These are phyloP conservation scores for Myotis vivesi DNA, from an alignment of 2,797 vertebrate species.

Conservation along the genomic window DNA sequence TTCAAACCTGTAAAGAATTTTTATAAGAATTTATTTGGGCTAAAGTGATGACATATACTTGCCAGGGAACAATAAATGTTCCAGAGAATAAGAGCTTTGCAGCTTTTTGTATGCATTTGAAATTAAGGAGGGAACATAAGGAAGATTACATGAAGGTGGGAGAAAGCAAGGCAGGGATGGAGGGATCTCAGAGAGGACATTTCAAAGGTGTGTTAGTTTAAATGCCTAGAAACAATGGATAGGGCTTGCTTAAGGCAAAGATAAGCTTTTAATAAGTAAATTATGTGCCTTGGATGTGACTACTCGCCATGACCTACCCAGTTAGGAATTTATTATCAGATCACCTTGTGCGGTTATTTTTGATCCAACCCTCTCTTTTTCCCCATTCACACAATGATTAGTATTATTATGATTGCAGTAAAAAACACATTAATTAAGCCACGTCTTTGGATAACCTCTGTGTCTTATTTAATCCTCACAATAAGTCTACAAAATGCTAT, in stretches of 20 bases:
- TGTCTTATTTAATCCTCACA: constrained; percentile 27
- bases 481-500: neutral
- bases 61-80: neutral
- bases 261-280: neutral
- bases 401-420: neutral
- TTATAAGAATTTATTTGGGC: neutral
- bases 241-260: neutral
- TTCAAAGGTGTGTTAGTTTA: neutral
- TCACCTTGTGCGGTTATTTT: neutral
- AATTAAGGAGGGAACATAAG: neutral
- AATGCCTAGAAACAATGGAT: neutral
- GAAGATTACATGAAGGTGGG: neutral
- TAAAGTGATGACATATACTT: neutral
- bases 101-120: neutral
- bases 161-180: neutral
- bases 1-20: neutral
- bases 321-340: neutral
- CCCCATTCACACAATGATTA: neutral
- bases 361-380: neutral
- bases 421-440: neutral
- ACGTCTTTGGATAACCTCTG: neutral
- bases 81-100: neutral
- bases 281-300: neutral
- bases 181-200: neutral
- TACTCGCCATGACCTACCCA: neutral